These are phyloP conservation scores for Heliopora coerulea DNA, from an alignment of 92 coral and sea anemone species.

Conservation along the genomic window DNA sequence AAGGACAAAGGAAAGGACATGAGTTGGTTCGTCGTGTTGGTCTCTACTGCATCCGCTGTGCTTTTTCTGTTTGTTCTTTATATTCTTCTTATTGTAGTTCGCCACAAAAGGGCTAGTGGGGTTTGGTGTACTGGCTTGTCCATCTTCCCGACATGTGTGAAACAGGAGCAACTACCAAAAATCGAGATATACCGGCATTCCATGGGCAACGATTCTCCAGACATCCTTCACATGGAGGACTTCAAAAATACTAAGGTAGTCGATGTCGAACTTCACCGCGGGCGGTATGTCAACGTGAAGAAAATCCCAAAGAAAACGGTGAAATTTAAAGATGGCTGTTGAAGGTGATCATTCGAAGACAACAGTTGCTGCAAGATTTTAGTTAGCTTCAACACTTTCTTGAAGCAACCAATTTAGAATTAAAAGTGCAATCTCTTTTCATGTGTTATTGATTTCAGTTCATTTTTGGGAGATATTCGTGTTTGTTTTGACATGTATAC, in stretches of 20 bases:
- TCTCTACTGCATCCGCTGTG: conserved; percentile 19
- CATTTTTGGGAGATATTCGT: too few relatives aligned
- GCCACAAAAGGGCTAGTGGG: conserved; percentile 21
- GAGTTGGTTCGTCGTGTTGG: conserved; percentile 4
- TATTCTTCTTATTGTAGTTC: conserved; percentile 1
- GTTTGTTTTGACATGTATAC: too few relatives aligned
- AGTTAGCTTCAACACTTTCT: too few relatives aligned
- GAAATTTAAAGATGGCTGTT: conserved; percentile 7
- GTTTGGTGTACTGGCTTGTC: conserved; percentile 33
- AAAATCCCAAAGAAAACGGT: conserved; percentile 25
- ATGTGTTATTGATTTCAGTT: too few relatives aligned
- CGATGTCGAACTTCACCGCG: conserved; percentile 27
- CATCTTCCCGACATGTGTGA: not conserved
- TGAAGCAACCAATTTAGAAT: too few relatives aligned
- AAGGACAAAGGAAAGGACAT: not conserved
- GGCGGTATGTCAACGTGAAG: conserved; percentile 16
- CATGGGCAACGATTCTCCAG: conserved; percentile 87
- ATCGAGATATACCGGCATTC: conserved; percentile 97
- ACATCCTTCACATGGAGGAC: conserved; percentile 83
- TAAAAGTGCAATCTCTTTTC: too few relatives aligned
- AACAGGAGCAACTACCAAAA: conserved; percentile 12
- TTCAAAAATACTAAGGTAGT: conserved; percentile 62
- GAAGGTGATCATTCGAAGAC: not conserved
- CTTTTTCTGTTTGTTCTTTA: not conserved
- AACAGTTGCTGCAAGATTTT: too few relatives aligned